Percentiles rank a stretch among this genome's conserved stretches.
Evolutionary conservation across 2,113 vertebrate species (phyloP).

Genomic region (Thryonomys swinderianus): DNA sequence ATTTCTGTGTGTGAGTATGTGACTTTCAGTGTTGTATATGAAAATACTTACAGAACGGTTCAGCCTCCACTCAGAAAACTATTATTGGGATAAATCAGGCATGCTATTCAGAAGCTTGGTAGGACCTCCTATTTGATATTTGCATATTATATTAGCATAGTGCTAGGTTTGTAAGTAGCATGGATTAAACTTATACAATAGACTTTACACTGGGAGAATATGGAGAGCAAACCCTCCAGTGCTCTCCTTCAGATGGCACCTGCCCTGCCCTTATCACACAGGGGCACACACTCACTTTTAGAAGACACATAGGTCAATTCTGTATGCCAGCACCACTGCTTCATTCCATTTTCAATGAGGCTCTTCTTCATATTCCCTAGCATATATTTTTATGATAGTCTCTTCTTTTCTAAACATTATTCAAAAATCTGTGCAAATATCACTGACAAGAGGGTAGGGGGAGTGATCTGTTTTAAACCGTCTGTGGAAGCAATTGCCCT

Average conservation of each 20-base stretch:
- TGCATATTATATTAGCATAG: constrained; percentile 68
- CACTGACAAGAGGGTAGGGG: constrained; percentile 50
- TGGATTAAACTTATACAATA: constrained; percentile 60
- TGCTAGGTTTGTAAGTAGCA: constrained; percentile 55
- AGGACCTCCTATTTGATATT: constrained; percentile 68
- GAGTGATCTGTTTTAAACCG: constrained; percentile 71
- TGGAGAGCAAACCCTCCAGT: constrained; percentile 66
- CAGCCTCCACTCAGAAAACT: constrained; percentile 44
- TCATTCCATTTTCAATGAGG: constrained; percentile 70
- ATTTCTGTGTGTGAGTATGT: constrained; percentile 4
- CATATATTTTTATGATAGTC: constrained; percentile 54
- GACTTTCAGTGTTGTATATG: constrained; percentile 26
- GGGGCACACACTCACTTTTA: constrained; percentile 5
- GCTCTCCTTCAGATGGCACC: constrained; percentile 38
- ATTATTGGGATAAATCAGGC: constrained; percentile 51
- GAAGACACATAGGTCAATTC: constrained; percentile 53
- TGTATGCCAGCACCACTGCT: not conserved
- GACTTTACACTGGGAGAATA: constrained; percentile 62
- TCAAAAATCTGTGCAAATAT: constrained; percentile 75
- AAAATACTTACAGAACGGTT: constrained; percentile 44
- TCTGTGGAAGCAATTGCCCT: constrained; percentile 62
- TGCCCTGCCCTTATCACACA: constrained; percentile 53
- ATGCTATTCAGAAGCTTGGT: constrained; percentile 48
- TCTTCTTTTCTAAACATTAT: constrained; percentile 58
- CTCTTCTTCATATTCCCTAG: constrained; percentile 67